Evolutionary conservation across 2,797 vertebrate genomes (phyloP).

Genomic region (Peromyscus nudipes): DNA sequence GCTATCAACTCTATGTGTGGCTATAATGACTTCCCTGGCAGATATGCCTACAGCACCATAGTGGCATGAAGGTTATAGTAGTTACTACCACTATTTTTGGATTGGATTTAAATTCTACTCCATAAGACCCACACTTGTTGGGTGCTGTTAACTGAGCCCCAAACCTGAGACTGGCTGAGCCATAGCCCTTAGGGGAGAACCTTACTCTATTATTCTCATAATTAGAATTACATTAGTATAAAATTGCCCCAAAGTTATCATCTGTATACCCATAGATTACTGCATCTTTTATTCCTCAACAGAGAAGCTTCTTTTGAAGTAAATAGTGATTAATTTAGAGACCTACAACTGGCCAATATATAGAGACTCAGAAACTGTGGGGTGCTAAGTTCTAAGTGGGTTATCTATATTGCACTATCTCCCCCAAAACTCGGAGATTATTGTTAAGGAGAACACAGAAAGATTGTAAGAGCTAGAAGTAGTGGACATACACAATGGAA

Average conservation of each 20-base stretch:
- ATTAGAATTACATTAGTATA: not conserved
- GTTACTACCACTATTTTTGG: not conserved
- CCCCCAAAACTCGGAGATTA: no score
- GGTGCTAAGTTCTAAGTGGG: not conserved
- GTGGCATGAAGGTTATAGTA: not conserved
- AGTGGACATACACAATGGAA: not conserved
- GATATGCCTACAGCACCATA: not conserved
- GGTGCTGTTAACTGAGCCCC: not conserved
- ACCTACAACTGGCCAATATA: not conserved
- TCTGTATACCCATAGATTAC: not conserved
- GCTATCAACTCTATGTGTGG: not conserved
- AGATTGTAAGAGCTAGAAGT: not conserved
- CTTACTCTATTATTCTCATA: not conserved
- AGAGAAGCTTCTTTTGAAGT: not conserved
- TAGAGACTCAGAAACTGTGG: not conserved
- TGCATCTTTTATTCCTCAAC: not conserved
- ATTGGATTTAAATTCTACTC: not conserved
- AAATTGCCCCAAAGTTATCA: not conserved
- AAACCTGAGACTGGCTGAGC: not conserved
- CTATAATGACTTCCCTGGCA: not conserved
- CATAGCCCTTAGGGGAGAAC: not conserved
- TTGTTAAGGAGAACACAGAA: not conserved
- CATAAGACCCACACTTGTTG: not conserved
- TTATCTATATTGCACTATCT: not conserved
- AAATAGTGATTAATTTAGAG: not conserved